A percentile compares a stretch with the other conserved stretches of the same genome.
phyloP scores from a whole-genome alignment of 2,797 vertebrate species.

The Sebastes ruberrimus region DNA sequence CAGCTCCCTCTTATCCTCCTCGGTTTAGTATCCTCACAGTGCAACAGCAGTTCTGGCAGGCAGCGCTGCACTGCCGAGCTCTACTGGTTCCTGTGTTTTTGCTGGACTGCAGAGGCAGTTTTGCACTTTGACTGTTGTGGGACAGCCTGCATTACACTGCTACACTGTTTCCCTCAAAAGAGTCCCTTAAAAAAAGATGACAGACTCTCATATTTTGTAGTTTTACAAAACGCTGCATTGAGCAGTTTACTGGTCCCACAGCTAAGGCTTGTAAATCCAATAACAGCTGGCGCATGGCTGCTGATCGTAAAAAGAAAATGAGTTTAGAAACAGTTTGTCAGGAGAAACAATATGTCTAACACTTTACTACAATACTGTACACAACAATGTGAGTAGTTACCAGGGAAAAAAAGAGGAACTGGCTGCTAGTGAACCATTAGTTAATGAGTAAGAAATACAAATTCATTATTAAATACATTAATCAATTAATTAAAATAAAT shows the following conservation, averaged over 20 bases:
- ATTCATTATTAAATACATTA: no score
- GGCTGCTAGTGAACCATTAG: no score
- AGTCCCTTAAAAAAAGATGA: neutral
- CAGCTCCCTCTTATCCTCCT: neutral
- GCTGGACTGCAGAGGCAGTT: conserved; percentile 64
- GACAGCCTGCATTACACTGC: neutral
- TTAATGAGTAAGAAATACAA: no score
- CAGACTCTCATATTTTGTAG: neutral
- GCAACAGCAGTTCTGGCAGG: conserved; percentile 59
- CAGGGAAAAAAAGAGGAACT: no score
- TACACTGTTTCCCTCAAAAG: neutral
- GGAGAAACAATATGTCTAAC: neutral
- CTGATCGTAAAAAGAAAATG: conserved; percentile 31
- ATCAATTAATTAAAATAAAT: no score
- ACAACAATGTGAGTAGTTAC: no score
- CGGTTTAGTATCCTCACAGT: conserved; percentile 18
- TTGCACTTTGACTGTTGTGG: neutral
- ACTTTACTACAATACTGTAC: no score
- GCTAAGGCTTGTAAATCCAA: conserved; percentile 17
- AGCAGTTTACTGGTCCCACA: conserved; percentile 2
- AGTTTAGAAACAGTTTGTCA: conserved; percentile 20
- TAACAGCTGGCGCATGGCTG: neutral
- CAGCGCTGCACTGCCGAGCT: conserved; percentile 17
- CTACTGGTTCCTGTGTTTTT: conserved; percentile 14
- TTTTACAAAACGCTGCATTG: conserved; percentile 23